Conservation (phyloP, 2,888 invertebrate genomes). For the Bruchidius siliquastri region DNA sequence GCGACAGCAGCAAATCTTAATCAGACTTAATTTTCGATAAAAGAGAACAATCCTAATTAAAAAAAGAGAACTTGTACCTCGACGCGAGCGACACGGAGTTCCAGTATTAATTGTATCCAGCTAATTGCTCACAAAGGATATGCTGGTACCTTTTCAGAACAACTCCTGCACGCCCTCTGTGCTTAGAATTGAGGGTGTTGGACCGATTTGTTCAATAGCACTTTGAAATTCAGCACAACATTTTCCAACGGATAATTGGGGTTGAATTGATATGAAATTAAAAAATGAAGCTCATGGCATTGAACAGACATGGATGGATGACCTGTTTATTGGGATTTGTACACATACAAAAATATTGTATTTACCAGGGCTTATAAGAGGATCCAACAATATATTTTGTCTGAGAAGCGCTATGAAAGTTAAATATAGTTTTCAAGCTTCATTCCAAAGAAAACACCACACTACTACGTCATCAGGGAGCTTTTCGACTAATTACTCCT, state of each 20-base stretch:
- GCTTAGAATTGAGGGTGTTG: background rate
- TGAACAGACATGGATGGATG: no score
- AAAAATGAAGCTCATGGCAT: no score
- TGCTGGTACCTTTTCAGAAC: slow-evolving; percentile 11
- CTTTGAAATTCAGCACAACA: background rate
- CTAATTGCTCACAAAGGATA: slow-evolving; percentile 11
- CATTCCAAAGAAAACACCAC: background rate
- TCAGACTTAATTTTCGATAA: slow-evolving; percentile 2
- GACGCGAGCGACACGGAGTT: slow-evolving; percentile 3
- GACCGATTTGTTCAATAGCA: slow-evolving; percentile 8
- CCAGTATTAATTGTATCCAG: slow-evolving; percentile 14
- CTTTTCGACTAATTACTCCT: background rate
- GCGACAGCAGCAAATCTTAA: slow-evolving; percentile 2
- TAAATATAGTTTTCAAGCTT: no score
- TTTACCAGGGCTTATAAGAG: no score
- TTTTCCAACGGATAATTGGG: no score
- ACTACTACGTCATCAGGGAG: background rate
- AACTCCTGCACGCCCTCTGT: slow-evolving; percentile 1
- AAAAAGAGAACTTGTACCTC: slow-evolving; percentile 8
- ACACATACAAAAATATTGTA: no score
- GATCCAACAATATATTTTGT: no score
- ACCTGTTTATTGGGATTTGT: no score
- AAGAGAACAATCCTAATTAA: slow-evolving; percentile 10
- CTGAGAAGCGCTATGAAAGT: no score
- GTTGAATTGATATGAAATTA: no score